Percentiles rank a stretch among this genome's conserved stretches.
Evolutionary conservation across 2,113 vertebrate genomes (phyloP).

Genomic region (Arenaria interpres): DNA sequence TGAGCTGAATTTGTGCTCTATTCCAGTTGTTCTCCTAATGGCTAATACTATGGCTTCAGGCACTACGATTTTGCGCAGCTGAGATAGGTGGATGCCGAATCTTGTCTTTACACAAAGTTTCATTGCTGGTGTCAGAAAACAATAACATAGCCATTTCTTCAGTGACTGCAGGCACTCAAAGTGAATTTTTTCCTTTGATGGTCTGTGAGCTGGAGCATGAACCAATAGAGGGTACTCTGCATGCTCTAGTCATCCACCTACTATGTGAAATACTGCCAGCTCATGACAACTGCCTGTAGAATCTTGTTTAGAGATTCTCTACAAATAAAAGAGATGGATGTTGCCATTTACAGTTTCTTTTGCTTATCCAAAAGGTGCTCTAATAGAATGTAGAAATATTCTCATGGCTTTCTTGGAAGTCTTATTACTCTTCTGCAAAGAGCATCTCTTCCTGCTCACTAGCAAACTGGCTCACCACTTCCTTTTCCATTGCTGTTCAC

Average conservation of each 20-base stretch:
- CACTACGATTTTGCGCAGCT: background rate
- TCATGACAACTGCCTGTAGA: background rate
- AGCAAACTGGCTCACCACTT: background rate
- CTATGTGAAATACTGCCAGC: background rate
- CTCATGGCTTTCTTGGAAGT: background rate
- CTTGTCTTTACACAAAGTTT: background rate
- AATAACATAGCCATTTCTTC: background rate
- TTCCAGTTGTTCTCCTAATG: background rate
- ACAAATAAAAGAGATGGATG: background rate
- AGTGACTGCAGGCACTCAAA: background rate
- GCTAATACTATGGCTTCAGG: background rate
- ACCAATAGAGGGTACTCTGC: background rate
- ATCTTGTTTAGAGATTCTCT: background rate
- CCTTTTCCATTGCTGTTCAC: background rate
- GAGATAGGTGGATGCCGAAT: background rate
- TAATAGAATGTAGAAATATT: background rate
- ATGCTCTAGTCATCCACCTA: background rate
- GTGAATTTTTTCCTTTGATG: background rate
- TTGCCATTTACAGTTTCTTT: background rate
- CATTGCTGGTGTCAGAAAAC: background rate
- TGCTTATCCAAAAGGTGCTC: background rate
- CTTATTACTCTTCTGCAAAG: background rate
- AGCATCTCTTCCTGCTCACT: background rate
- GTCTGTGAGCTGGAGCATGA: background rate
- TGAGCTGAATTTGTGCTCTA: background rate